Evolutionary conservation across 2,888 invertebrate species (phyloP), one percentile per base, ranked within the genome.

Genomic region (Pterostichus niger): DNA sequence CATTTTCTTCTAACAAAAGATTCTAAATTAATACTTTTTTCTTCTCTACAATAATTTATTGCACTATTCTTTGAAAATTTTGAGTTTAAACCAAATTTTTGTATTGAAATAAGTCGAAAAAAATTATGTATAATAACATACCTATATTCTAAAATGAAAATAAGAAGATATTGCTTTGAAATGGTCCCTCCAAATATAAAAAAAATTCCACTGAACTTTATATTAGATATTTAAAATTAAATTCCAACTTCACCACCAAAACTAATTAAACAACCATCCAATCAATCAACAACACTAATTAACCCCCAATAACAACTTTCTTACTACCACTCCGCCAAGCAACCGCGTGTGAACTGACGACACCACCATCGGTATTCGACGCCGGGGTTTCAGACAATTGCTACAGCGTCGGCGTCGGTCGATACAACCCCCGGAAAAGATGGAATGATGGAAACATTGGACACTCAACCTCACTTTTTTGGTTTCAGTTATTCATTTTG

Each of bases 351-450:
- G 11, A 46, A 71, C 71, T 71, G 15, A 7, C 71, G 6, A 46
- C 13, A 44, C n/a, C 59, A 33, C 33, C 13, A 13, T 35, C 68
- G 44, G 64, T 10, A 35, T 13, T n/a, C 10, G 0, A n/a, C n/a
- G 24, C 24, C 10, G 24, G 44, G 24, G 15, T 73, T 73, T 44
- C n/a, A 4, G 10, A 68, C 35, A 24, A 24, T 17, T 40, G 52
- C 13, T 6, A 54, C 24, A 13, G 68, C 80, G 80, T 6, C 80
- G 17, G 68, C 80, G 71, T 40, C 54, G 75, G 49, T 75, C 75
- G 82, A 82, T 80, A 80, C 13, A 9, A 7, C 11, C 59, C 31
- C 4, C 15, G 40, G 40, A 10, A 59, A 59, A 24, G 59, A 59
- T 24, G 24, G 24, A 24, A 24, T 24, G 24, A 24, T 24, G 24